A percentile compares a stretch with the other conserved stretches of the same genome.
These are phyloP conservation scores for Novumbra hubbsi DNA, from an alignment of 2,797 vertebrate genomes.

Conservation along the genomic window DNA sequence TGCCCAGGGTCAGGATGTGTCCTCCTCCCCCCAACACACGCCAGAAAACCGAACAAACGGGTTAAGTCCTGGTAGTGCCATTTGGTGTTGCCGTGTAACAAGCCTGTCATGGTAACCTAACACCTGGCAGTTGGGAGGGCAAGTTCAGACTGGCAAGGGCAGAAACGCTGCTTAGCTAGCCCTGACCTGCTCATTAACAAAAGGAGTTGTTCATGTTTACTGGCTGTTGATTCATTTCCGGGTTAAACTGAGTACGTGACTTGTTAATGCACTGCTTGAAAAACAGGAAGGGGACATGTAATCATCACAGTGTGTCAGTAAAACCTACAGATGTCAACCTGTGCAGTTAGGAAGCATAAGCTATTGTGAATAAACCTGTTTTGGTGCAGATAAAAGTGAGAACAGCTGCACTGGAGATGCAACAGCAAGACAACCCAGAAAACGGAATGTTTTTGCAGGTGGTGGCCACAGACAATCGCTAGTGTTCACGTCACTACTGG, in stretches of 20 bases:
- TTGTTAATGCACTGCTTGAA: too few relatives aligned
- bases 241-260: not conserved
- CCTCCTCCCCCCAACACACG: not conserved
- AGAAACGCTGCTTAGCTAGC: slow-evolving; percentile 4
- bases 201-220: not conserved
- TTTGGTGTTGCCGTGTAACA: not conserved
- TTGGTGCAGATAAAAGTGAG: too few relatives aligned
- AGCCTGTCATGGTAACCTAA: slow-evolving; percentile 26
- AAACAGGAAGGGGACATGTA: too few relatives aligned
- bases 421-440: too few relatives aligned
- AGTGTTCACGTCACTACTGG: too few relatives aligned
- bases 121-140: slow-evolving; percentile 28
- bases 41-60: not conserved
- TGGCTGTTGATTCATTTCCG: not conserved
- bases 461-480: too few relatives aligned
- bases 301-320: too few relatives aligned
- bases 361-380: too few relatives aligned
- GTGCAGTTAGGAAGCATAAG: too few relatives aligned
- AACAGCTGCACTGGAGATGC: too few relatives aligned
- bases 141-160: slow-evolving; percentile 42
- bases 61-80: not conserved
- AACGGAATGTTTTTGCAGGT: too few relatives aligned
- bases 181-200: not conserved
- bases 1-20: slow-evolving; percentile 1
- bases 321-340: too few relatives aligned